Base-by-base conservation (phyloP, 2,888 invertebrate species). In the Homarus gammarus region DNA sequence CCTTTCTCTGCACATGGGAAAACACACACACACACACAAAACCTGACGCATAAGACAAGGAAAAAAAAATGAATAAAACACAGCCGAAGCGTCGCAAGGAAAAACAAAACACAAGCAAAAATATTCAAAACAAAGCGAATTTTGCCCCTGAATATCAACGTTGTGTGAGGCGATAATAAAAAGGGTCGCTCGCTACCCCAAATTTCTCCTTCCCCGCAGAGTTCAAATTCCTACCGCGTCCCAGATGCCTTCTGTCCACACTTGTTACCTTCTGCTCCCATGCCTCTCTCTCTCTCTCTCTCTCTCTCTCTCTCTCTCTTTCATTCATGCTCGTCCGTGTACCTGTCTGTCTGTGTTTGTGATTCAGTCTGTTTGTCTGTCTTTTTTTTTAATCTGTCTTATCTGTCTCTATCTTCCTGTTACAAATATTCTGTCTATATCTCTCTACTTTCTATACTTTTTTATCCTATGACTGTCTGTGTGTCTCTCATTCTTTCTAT, bases 271-370 rank as follows among this genome's bases (percentile, higher is more conserved):
- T 77, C 49, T 44, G 27, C 51, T 36, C 51, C 49, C 36, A 22
- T 77, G 49, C 18, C 77, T 49, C 49, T 77, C 77, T 49, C 77
- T 49, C 49, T 49, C 77, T 77, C 77, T 77, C 49, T 77, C 31
- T 77, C 77, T 77, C 77, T 77, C 73, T 77, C 77, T 77, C 49
- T 77, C 77, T 77, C 44, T 49, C 49, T 49, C 77, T 77, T n/a
- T 36, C 40, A 27, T 22, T 72, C 72, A 22, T 38, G 22, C 72
- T 72, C 33, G n/a, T n/a, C n/a, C n/a, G n/a, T n/a, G n/a, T n/a
- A n/a, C n/a, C n/a, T n/a, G n/a, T n/a, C n/a, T n/a, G n/a, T n/a
- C n/a, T n/a, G n/a, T n/a, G n/a, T n/a, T n/a, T n/a, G n/a, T n/a
- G n/a, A n/a, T n/a, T n/a, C n/a, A n/a, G n/a, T n/a, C n/a, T n/a